Evolutionary conservation across 92 coral and sea anemone species (phyloP).

Genomic region (Porites rus): DNA sequence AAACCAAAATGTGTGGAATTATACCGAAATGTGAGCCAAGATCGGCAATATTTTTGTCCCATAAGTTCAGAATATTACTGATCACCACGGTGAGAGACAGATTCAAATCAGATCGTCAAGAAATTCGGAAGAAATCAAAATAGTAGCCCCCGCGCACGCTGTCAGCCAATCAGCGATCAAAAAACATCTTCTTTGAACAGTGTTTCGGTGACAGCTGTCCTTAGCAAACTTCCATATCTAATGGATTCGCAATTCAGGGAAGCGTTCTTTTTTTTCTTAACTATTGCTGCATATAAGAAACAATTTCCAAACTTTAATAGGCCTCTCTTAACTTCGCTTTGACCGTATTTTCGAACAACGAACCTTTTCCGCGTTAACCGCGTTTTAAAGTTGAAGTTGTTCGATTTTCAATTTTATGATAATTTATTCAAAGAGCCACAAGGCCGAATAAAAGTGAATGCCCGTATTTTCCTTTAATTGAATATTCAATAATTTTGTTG

Average conservation of each 20-base stretch:
- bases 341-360: background rate
- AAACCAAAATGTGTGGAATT: constrained; percentile 12
- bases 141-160: constrained; percentile 52
- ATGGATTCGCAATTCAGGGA: background rate
- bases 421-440: constrained; percentile 35
- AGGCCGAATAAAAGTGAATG: constrained; percentile 32
- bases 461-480: constrained; percentile 31
- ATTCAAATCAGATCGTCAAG: constrained; percentile 46
- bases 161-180: constrained; percentile 37
- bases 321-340: background rate
- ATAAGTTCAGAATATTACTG: constrained; percentile 43
- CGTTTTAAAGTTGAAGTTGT: background rate
- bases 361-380: background rate
- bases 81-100: constrained; percentile 29
- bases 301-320: background rate
- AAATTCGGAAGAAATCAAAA: constrained; percentile 53
- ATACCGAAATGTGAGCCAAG: constrained; percentile 25
- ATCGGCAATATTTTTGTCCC: constrained; percentile 24
- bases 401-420: background rate
- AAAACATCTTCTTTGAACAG: constrained; percentile 32
- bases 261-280: background rate
- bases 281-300: background rate
- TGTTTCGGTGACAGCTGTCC: constrained; percentile 46
- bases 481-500: constrained; percentile 46
- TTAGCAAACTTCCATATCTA: constrained; percentile 15